Conservation (phyloP, 2,113 vertebrate genomes). For the Calidris pygmaea region DNA sequence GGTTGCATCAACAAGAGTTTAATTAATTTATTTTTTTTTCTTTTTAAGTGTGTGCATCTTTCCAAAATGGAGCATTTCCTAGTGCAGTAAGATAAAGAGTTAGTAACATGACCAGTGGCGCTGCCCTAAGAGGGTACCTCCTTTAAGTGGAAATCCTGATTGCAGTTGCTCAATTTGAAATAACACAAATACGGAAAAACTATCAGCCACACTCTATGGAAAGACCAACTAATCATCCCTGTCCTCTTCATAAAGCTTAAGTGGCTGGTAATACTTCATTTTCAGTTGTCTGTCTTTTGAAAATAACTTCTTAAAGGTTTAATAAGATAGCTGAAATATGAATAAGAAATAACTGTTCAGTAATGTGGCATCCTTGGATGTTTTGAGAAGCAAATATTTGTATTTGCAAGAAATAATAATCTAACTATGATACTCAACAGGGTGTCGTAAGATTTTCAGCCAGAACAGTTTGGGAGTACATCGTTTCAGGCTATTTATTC, state of each 20-base stretch:
- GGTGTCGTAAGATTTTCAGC: conserved; percentile 69
- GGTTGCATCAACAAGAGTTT: no score
- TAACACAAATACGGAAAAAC: not conserved
- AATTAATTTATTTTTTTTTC: not conserved
- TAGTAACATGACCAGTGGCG: not conserved
- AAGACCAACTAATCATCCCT: not conserved
- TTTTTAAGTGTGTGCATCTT: not conserved
- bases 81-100: not conserved
- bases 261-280: not conserved
- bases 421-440: conserved; percentile 71
- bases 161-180: not conserved
- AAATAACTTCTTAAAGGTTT: conserved; percentile 53
- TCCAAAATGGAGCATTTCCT: not conserved
- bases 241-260: not conserved
- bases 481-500: conserved; percentile 75
- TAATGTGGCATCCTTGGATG: conserved; percentile 11
- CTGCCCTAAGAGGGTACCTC: not conserved
- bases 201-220: not conserved
- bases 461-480: conserved; percentile 61
- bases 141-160: not conserved
- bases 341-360: conserved; percentile 29
- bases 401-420: conserved; percentile 73
- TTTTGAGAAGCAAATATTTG: conserved; percentile 64
- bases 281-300: not conserved
- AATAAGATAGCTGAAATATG: conserved; percentile 36